A percentile compares a stretch with the other conserved stretches of the same genome.
Evolutionary conservation across 2,113 vertebrate species (phyloP).

Genomic region (Galeopterus variegatus): DNA sequence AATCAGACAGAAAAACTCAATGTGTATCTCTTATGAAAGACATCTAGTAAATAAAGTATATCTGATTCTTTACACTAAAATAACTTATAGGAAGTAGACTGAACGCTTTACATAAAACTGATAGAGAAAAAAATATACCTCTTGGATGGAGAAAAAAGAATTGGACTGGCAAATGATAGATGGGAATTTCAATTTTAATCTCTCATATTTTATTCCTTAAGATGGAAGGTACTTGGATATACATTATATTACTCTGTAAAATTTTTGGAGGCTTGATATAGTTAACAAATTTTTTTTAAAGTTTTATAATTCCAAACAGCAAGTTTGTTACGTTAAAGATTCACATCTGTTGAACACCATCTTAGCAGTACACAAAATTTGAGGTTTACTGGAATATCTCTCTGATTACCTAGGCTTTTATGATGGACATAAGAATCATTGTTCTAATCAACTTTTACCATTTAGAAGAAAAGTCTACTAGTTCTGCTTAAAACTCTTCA

Average conservation of each 20-base stretch:
- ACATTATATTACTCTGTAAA: neutral
- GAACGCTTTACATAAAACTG: neutral
- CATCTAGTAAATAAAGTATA: neutral
- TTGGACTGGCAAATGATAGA: neutral
- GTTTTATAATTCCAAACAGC: slow-evolving; percentile 34
- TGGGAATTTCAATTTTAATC: slow-evolving; percentile 42
- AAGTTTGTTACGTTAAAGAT: slow-evolving; percentile 42
- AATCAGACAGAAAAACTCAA: neutral
- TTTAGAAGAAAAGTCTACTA: neutral
- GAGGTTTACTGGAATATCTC: neutral
- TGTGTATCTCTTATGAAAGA: neutral
- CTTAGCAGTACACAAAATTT: neutral
- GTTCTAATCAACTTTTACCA: slow-evolving; percentile 9
- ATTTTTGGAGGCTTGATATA: neutral
- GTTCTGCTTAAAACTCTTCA: slow-evolving; percentile 51
- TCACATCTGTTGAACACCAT: neutral
- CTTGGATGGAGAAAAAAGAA: neutral
- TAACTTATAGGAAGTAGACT: neutral
- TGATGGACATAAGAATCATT: neutral
- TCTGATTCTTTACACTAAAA: neutral
- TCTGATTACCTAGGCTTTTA: slow-evolving; percentile 46
- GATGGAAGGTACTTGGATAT: neutral
- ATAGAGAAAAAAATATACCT: slow-evolving; percentile 3
- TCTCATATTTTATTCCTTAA: slow-evolving; percentile 50
- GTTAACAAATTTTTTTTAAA: neutral